Base-by-base conservation (phyloP, 2,113 vertebrate genomes). In the Notarius lentiginosus region DNA sequence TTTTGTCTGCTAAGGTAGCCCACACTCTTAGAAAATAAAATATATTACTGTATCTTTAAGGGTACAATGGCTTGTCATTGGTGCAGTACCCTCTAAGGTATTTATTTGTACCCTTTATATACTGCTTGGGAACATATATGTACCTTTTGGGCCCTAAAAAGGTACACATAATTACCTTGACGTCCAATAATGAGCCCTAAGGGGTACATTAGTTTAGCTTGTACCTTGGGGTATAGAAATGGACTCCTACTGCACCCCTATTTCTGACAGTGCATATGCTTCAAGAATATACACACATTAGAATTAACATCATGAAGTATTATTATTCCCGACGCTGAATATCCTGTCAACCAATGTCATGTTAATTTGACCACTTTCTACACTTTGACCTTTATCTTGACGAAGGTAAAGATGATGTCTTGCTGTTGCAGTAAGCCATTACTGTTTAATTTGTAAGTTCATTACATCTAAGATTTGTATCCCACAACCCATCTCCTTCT, bases 321-420 rank as follows among this genome's bases (percentile, higher is more conserved):
- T 77, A 77, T 79, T 76, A 63, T 76, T 84, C 20, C 53, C 8
- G 49, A 58, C 27, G 80, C 55, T 30, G 80, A 22, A 20, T 63
- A 8, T 65, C 63, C 24, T 65, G 27, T 68, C 7, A 70, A 70
- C 68, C 10, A 51, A 22, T 49, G 18, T 49, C 41, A 11, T 75
- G 6, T 18, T 72, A 24, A 75, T 51, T 41, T 49, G 14, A 34
- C 27, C 27, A 17, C 34, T 70, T 49, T 24, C 1, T 20, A 51
- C 72, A 75, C 4, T 75, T 49, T 49, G 20, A 24, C 41, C 41
- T 41, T 41, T 49, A 75, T 4, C 14, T 53, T 15, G 11, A 11
- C 1, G 0, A 55, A 55, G 49, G 24, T 77, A 55, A 77, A 75
- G 41, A 24, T 75, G 2, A 12, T 51, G 34, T 24, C 11, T 12